Evolutionary conservation across 2,113 vertebrate genomes (phyloP).

Genomic region (Pongo abelii): DNA sequence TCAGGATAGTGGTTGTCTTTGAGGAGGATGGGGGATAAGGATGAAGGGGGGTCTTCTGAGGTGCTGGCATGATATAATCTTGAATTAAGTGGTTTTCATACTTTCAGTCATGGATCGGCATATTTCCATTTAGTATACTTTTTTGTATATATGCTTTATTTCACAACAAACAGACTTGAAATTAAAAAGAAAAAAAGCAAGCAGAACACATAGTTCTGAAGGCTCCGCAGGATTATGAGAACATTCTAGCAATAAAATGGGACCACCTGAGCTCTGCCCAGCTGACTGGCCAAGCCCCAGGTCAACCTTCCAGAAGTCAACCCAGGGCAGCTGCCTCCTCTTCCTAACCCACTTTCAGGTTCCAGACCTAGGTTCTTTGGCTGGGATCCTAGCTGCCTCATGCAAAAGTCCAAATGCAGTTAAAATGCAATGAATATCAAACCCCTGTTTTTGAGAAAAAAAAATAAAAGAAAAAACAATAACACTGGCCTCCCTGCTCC

Average conservation of each 20-base stretch:
- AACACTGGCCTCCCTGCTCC: neutral
- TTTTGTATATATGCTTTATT: neutral
- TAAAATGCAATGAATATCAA: neutral
- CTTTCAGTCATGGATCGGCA: neutral
- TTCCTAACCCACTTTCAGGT: neutral
- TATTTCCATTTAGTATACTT: neutral
- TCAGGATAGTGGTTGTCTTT: neutral
- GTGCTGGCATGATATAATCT: accelerated
- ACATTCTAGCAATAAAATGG: neutral
- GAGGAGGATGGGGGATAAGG: neutral
- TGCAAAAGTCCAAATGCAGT: neutral
- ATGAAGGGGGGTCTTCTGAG: too few relatives aligned
- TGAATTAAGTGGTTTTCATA: neutral
- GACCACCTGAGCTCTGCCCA: neutral
- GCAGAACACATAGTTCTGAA: neutral
- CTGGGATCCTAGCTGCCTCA: neutral
- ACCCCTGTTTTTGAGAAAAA: neutral
- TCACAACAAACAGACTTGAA: neutral
- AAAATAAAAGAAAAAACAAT: neutral
- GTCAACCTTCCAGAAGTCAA: neutral
- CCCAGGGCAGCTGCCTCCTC: too few relatives aligned
- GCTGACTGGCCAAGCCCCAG: neutral
- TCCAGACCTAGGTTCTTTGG: neutral
- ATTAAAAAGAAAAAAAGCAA: neutral
- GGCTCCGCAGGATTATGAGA: neutral